Conservation (phyloP, 1,140 invertebrate genomes). For the Stegodyphus dumicola region DNA sequence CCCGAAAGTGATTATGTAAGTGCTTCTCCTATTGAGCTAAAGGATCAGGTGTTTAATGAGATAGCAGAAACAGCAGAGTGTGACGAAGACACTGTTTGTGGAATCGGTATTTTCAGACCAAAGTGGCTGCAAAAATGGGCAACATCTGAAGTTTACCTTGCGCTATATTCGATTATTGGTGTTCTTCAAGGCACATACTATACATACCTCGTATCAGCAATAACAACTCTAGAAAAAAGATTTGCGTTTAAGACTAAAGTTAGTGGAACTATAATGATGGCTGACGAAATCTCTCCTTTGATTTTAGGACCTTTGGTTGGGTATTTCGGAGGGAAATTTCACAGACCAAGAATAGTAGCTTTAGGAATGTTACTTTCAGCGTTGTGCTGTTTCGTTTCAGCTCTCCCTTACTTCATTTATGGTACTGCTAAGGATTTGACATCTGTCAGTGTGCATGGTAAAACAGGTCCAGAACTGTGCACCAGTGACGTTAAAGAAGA, state of each 20-base stretch:
- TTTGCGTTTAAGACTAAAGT: conserved; percentile 83
- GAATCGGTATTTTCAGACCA: conserved; percentile 34
- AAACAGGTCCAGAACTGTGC: conserved; percentile 17
- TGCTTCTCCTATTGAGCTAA: too few species aligned
- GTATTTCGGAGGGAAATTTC: conserved; percentile 76
- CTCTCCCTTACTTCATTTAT: conserved; percentile 77
- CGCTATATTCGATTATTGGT: conserved; percentile 79
- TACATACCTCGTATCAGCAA: conserved; percentile 80
- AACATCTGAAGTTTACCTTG: conserved; percentile 79
- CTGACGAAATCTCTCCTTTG: conserved; percentile 62
- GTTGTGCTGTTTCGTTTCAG: conserved; percentile 75
- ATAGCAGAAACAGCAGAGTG: too few species aligned
- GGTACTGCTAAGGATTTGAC: conserved; percentile 68
- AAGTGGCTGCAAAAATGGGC: conserved; percentile 76
- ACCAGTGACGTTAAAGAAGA: background rate
- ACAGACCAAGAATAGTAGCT: conserved; percentile 79
- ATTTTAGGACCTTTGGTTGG: conserved; percentile 70
- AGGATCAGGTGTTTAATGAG: too few species aligned
- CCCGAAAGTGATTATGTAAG: too few species aligned
- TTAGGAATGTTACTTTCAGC: conserved; percentile 78
- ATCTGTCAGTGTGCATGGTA: background rate
- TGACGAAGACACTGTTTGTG: conserved; percentile 30
- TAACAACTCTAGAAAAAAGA: conserved; percentile 83
- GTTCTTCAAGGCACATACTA: conserved; percentile 80
- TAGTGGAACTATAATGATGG: conserved; percentile 72